phyloP scores from a whole-genome alignment of 2,888 invertebrate genomes.

The Melanostoma scalare region DNA sequence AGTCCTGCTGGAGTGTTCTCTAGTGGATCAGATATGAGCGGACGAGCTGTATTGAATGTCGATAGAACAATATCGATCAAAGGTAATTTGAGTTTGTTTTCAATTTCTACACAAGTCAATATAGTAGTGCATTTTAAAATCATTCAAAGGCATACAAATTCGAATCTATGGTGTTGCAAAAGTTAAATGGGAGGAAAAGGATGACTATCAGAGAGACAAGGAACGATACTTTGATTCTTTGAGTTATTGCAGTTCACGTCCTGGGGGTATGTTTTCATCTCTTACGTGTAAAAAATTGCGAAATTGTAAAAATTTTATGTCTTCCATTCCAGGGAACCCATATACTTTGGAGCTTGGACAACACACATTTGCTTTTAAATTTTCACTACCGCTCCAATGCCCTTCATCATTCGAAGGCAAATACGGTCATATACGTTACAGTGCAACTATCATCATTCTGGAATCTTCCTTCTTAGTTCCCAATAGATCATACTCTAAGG shows the following conservation, averaged over 20 bases:
- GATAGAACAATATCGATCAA: not conserved
- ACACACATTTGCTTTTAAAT: not conserved
- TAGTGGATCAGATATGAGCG: conserved; percentile 77
- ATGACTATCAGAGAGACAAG: not conserved
- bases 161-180: not conserved
- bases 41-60: not conserved
- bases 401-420: conserved; percentile 92
- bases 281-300: no score
- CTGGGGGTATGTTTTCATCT: no score
- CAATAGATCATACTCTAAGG: conserved; percentile 90
- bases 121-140: not conserved
- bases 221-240: not conserved
- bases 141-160: not conserved
- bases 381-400: conserved; percentile 78
- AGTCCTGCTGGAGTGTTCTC: conserved; percentile 78
- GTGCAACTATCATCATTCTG: conserved; percentile 89
- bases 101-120: no score
- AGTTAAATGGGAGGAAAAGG: not conserved
- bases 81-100: not conserved
- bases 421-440: conserved; percentile 89
- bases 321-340: not conserved
- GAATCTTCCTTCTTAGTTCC: conserved; percentile 84
- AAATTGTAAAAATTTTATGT: not conserved
- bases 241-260: not conserved
- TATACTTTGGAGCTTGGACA: not conserved